Percentiles rank a stretch among this genome's conserved stretches.
These are phyloP conservation scores for Biston betularia DNA, from an alignment of 2,888 invertebrate genomes.

Conservation along the genomic window DNA sequence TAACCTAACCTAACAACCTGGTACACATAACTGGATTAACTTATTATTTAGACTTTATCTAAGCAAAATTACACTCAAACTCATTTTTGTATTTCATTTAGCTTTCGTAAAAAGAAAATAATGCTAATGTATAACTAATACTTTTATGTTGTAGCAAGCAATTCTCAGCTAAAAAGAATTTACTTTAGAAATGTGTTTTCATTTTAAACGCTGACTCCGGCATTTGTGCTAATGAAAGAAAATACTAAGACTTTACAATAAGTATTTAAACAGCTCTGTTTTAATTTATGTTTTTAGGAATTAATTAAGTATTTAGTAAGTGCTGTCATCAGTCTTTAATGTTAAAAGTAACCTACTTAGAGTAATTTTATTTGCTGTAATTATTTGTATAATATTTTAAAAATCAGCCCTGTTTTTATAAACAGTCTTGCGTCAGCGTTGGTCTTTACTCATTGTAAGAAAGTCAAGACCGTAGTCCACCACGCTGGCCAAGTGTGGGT, in stretches of 20 bases:
- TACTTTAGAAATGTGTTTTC: background rate
- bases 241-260: background rate
- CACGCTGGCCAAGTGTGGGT: too few species aligned
- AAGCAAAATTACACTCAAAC: too few species aligned
- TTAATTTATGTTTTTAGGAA: background rate
- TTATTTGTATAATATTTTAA: background rate
- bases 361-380: too few species aligned
- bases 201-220: background rate
- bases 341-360: too few species aligned
- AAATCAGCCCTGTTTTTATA: too few species aligned
- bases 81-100: background rate
- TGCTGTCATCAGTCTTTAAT: too few species aligned
- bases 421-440: too few species aligned
- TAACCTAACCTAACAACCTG: too few species aligned
- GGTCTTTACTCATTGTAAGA: too few species aligned
- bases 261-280: background rate
- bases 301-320: too few species aligned
- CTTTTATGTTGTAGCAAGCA: background rate
- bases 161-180: background rate
- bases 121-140: background rate
- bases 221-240: conserved; percentile 1
- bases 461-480: too few species aligned
- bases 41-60: background rate
- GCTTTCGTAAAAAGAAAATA: conserved; percentile 1
- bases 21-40: too few species aligned